Base-by-base conservation (phyloP, 2,888 invertebrate genomes). In the Nomada goodeniana region DNA sequence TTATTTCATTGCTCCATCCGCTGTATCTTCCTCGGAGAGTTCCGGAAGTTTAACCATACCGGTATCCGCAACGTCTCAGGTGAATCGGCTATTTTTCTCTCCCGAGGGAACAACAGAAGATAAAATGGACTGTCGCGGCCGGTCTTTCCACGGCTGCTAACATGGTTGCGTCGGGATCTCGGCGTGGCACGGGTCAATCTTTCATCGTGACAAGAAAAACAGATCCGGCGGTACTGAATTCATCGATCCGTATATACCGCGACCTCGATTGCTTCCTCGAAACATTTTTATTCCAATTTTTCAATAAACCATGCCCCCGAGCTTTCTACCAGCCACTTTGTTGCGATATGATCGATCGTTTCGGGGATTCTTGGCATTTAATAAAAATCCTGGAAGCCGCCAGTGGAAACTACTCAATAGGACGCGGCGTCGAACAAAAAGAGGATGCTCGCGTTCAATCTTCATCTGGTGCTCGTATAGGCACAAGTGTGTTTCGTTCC, bases 1-100 rank as follows among this genome's bases (percentile, higher is more conserved):
- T 82, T 84, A 75, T 69, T 69, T 77, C 72, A 72, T 76, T 52
- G 68, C 67, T 67, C n/a, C 23, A 53, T 20, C 36, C 44, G 36
- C 57, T 77, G 81, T 60, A 64, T 76, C 67, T 67, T 86, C 70
- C 47, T 55, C 26, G 61, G 55, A 71, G 15, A 61, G 64, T 67
- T 72, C 67, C 69, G 53, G 76, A 87, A 86, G 73, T 88, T 84
- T 84, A 60, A 80, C 79, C 73, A 73, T 74, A 71, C 65, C 29
- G 61, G 65, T 82, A 64, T 29, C 52, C 71, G 72, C 70, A 55
- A 65, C 68, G 61, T 61, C 68, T 69, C 76, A n/a, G 63, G 75
- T 73, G 81, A 61, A 55, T 61, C 67, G 61, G 50, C 76, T 61
- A 82, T 88, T 85, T 77, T 79, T 86, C 79, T 75, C 42, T 20